phyloP scores from a whole-genome alignment of 1,140 invertebrate genomes.

The Sycophaga agraensis region DNA sequence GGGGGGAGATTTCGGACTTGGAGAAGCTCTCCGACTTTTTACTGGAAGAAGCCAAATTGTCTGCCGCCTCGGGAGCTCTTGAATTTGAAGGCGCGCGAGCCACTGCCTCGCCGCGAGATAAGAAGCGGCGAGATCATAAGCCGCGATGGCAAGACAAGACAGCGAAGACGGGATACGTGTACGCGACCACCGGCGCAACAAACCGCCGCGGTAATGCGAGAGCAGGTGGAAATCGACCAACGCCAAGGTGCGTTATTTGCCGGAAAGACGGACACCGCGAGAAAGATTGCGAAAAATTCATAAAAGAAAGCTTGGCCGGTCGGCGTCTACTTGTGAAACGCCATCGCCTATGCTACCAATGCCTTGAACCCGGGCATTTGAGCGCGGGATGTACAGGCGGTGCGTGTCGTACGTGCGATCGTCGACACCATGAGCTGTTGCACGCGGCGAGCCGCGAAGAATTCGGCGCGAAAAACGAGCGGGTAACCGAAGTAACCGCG shows the following conservation, averaged over 20 bases:
- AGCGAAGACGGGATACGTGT: background rate
- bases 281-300: background rate
- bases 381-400: background rate
- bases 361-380: too few species aligned
- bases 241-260: background rate
- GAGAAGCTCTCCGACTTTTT: slow-evolving; percentile 8
- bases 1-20: background rate
- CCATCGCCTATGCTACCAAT: too few species aligned
- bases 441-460: background rate
- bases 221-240: background rate
- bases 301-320: background rate
- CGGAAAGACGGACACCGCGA: too few species aligned
- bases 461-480: background rate
- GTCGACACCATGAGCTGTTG: background rate
- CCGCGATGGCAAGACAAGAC: background rate
- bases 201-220: background rate
- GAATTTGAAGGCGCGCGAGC: background rate
- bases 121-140: too few species aligned
- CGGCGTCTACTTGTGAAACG: too few species aligned
- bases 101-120: too few species aligned
- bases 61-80: background rate
- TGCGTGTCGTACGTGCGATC: background rate
- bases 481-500: background rate
- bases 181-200: background rate
- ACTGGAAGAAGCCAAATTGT: background rate